Evolutionary conservation across 1,140 invertebrate species (phyloP).

Genomic region (Metaphire vulgaris): DNA sequence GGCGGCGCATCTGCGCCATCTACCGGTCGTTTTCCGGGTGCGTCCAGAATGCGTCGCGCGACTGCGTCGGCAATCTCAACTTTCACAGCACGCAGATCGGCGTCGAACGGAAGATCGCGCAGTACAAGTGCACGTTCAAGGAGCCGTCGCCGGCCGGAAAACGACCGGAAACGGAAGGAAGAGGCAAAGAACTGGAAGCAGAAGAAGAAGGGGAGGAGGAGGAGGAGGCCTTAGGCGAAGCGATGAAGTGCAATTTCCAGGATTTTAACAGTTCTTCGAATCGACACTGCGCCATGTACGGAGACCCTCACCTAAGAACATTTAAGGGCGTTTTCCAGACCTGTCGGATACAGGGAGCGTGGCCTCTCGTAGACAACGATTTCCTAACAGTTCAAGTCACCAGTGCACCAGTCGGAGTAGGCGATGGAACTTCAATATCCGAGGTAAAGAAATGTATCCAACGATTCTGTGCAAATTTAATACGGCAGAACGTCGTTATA

Average conservation of each 20-base stretch:
- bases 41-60: conserved; percentile 15
- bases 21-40: conserved; percentile 24
- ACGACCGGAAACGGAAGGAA: no score
- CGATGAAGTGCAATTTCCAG: not conserved
- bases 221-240: not conserved
- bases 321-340: conserved; percentile 58
- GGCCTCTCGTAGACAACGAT: conserved; percentile 61
- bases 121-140: conserved; percentile 17
- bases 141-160: conserved; percentile 31
- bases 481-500: no score
- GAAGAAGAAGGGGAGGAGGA: not conserved
- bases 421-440: not conserved
- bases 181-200: not conserved
- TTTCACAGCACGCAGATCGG: conserved; percentile 19
- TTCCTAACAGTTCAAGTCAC: conserved; percentile 61
- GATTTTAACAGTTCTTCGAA: conserved; percentile 31
- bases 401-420: conserved; percentile 52
- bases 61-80: conserved; percentile 21
- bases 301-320: conserved; percentile 60
- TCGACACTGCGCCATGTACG: conserved; percentile 58
- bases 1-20: conserved; percentile 5
- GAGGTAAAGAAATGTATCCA: no score
- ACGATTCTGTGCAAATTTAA: no score
- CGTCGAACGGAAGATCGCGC: conserved; percentile 16
- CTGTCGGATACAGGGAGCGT: conserved; percentile 57